Conservation (phyloP, 2,888 invertebrate genomes). For the Caenorhabditis sulstoni region DNA sequence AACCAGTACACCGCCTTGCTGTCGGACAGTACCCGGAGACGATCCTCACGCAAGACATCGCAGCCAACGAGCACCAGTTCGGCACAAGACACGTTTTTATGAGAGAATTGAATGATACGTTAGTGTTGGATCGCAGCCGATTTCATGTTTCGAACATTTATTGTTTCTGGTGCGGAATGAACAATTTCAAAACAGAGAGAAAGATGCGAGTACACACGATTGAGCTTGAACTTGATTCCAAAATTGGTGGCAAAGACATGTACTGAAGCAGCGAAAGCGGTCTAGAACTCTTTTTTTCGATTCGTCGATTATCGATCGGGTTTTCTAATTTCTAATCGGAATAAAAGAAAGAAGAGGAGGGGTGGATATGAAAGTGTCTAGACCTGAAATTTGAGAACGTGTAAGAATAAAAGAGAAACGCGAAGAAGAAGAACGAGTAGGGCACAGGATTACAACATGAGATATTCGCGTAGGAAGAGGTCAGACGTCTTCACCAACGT, state of each 20-base stretch:
- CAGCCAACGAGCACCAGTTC: conserved; percentile 77
- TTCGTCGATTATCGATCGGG: too few species aligned
- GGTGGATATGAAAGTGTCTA: conserved; percentile 15
- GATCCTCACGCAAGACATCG: conserved; percentile 72
- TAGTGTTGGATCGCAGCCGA: conserved; percentile 20
- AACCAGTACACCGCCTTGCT: conserved; percentile 77
- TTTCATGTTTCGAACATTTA: conserved; percentile 2
- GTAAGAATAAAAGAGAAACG: conserved; percentile 1
- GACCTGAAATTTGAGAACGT: conserved; percentile 52
- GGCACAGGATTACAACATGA: conserved; percentile 18
- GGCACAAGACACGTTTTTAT: conserved; percentile 79
- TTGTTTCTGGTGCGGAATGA: conserved; percentile 6
- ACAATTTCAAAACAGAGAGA: background rate
- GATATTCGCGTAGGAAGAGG: conserved; percentile 7
- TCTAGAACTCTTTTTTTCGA: too few species aligned
- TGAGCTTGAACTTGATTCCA: background rate
- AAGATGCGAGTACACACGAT: background rate
- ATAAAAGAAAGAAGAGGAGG: background rate
- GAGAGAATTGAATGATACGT: conserved; percentile 33
- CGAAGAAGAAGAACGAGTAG: background rate
- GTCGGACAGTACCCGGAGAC: conserved; percentile 71
- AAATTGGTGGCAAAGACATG: background rate
- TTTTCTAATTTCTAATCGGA: background rate
- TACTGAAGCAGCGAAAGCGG: background rate
- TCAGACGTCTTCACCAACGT: background rate